A percentile compares a stretch with the other conserved stretches of the same genome.
These are phyloP conservation scores for Eulemur macaco DNA, from an alignment of 2,113 vertebrate species.

Conservation along the genomic window DNA sequence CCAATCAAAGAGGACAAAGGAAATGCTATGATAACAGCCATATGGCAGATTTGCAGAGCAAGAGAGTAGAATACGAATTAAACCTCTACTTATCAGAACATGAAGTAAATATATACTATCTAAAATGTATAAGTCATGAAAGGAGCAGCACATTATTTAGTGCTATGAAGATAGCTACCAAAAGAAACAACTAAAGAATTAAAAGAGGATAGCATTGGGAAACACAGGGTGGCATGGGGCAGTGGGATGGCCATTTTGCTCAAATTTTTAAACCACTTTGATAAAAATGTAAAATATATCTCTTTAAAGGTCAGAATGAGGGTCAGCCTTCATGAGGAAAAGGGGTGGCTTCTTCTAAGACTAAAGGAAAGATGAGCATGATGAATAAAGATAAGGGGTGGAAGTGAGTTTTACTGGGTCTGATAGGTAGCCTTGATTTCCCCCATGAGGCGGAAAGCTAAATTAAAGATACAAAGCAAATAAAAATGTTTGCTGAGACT, in stretches of 20 bases:
- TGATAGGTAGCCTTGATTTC: background rate
- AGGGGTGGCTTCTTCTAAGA: background rate
- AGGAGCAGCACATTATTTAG: background rate
- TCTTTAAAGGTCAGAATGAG: background rate
- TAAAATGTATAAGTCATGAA: background rate
- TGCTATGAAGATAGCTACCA: background rate
- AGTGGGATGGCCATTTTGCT: background rate
- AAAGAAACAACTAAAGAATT: constrained; percentile 14
- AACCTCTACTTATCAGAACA: background rate
- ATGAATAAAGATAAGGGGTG: background rate
- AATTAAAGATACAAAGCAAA: constrained; percentile 36
- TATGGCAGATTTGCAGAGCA: background rate
- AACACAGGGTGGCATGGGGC: background rate
- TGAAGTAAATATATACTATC: background rate
- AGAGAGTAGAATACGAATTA: background rate
- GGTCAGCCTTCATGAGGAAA: background rate
- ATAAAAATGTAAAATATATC: background rate
- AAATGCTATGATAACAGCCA: background rate
- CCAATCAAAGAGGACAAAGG: background rate
- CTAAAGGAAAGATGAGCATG: background rate
- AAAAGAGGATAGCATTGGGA: background rate
- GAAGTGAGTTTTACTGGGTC: background rate
- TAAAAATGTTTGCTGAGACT: background rate
- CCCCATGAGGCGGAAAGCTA: background rate
- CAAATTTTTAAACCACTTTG: background rate